Evolutionary conservation across 2,113 vertebrate genomes (phyloP), one percentile per base, ranked within the genome.

Genomic region (Centropristis striata): DNA sequence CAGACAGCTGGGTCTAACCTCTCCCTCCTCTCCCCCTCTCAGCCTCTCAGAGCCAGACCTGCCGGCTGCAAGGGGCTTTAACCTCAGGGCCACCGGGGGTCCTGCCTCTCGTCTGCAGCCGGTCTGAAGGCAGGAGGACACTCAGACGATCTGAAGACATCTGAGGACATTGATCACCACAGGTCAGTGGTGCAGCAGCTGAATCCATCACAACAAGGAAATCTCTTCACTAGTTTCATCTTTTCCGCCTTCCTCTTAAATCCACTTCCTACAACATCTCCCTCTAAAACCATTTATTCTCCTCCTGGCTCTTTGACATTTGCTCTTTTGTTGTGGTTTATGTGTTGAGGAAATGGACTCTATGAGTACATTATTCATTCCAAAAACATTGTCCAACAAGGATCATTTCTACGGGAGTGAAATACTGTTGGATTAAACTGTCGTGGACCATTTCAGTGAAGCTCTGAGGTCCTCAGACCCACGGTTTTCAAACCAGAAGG

Each of bases 41-140:
- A 13, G 36, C 58, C 58, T 57, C 67, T 61, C 69, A 78, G 55
- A 61, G 75, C 78, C 79, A 92, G 92, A 91, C 89, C 89, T 69
- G 50, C 63, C 10, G 81, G 57, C 90, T 90, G 61, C 90, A 84
- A 73, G 65, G 75, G 78, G 81, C 66, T 83, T 86, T 87, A 80
- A 86, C 81, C 76, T 72, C 70, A 2, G 79, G 75, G 51, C 75
- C 65, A 5, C 55, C 36, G 66, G 47, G 55, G 32, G 5, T 60
- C 53, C 76, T n/a, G 0, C 47, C 76, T 57, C 27, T n/a, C 2
- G 61, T 82, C 83, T 87, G 67, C 36, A 42, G 60, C 27, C 63
- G 1, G 70, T 28, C 65, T 71, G 57, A 64, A 50, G 27, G 18
- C 57, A 54, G 80, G 59, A 64, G 59, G 61, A 46, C 9, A 15